phyloP scores from a whole-genome alignment of 2,888 invertebrate species.

The Limnephilus lunatus region DNA sequence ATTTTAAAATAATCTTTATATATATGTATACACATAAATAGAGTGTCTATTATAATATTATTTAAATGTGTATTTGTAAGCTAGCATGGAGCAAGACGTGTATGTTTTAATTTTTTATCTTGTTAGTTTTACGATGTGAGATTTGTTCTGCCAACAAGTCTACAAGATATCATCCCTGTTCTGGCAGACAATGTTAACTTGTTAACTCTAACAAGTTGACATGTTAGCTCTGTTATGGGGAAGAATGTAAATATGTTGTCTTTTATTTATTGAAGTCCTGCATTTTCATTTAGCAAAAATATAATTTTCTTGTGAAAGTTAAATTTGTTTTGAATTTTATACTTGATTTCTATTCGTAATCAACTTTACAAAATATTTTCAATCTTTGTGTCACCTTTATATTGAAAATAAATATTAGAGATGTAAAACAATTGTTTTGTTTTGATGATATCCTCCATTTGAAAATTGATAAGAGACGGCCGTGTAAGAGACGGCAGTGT shows the following conservation, averaged over 20 bases:
- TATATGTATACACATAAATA: conserved; percentile 33
- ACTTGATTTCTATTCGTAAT: conserved; percentile 41
- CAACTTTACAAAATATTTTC: conserved; percentile 48
- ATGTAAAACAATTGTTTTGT: conserved; percentile 12
- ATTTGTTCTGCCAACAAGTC: conserved; percentile 31
- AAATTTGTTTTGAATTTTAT: conserved; percentile 18
- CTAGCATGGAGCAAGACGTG: conserved; percentile 20
- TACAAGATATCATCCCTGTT: neutral
- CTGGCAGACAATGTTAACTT: neutral
- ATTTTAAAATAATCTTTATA: conserved; percentile 43
- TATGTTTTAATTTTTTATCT: conserved; percentile 38
- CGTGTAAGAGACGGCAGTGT: too few relatives aligned
- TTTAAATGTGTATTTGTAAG: neutral
- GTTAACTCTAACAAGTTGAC: neutral
- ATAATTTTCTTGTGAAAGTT: conserved; percentile 29
- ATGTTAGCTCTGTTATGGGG: neutral
- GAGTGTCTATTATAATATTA: conserved; percentile 45
- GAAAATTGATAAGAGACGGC: neutral
- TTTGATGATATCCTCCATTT: neutral
- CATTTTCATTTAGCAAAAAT: conserved; percentile 24
- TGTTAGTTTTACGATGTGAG: conserved; percentile 26
- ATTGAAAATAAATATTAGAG: conserved; percentile 50
- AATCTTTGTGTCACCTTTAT: conserved; percentile 50
- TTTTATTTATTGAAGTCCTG: conserved; percentile 41
- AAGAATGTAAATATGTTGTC: conserved; percentile 34